Evolutionary conservation across 2,888 invertebrate species (phyloP).

Genomic region (Plagodis dolabraria): DNA sequence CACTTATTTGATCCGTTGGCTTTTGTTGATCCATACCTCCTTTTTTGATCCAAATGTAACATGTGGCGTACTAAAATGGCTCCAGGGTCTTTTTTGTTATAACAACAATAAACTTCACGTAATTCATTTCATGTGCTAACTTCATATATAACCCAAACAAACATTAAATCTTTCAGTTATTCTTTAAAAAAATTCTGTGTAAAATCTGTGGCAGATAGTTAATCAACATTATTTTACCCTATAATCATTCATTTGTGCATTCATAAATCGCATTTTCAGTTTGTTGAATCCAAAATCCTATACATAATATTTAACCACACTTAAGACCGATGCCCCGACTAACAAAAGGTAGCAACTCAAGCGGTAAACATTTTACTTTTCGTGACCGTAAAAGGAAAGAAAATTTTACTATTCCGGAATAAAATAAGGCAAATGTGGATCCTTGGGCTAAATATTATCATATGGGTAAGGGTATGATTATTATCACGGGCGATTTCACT

Average conservation of each 20-base stretch:
- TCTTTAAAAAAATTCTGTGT: too few relatives aligned
- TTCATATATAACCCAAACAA: too few relatives aligned
- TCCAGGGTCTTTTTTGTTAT: too few relatives aligned
- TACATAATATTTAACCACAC: not conserved
- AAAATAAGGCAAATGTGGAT: conserved; percentile 41
- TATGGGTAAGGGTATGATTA: conserved; percentile 36
- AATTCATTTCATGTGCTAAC: too few relatives aligned
- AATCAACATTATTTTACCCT: too few relatives aligned
- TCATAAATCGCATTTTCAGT: not conserved
- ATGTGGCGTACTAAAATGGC: too few relatives aligned
- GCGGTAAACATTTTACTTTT: conserved; percentile 53
- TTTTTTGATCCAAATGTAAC: too few relatives aligned
- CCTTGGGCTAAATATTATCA: conserved; percentile 41
- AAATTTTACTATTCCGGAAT: conserved; percentile 41
- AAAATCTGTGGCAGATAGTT: too few relatives aligned
- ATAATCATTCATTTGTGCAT: conserved; percentile 1
- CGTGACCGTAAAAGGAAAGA: conserved; percentile 36
- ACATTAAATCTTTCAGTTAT: too few relatives aligned
- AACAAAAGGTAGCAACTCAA: conserved; percentile 40
- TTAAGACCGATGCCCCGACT: not conserved
- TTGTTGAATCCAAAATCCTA: conserved; percentile 5
- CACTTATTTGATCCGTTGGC: too few relatives aligned
- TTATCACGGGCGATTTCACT: conserved; percentile 36
- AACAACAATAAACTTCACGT: too few relatives aligned
- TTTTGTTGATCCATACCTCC: too few relatives aligned